Percentiles rank a stretch among this genome's conserved stretches.
Conservation (phyloP, 2,113 vertebrate species). For the Apeltes quadracus region DNA sequence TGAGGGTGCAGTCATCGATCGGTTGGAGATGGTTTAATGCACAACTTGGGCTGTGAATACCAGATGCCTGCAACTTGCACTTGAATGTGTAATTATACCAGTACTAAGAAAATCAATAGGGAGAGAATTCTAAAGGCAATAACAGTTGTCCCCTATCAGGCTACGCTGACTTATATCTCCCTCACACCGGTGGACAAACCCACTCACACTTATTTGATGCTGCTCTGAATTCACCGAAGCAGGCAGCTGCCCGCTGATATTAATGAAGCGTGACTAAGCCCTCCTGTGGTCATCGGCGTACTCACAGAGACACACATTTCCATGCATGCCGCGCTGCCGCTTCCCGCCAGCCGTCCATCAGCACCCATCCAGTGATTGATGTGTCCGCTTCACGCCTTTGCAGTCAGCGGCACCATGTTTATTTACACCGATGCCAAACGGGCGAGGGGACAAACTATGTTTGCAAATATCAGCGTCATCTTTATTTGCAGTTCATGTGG, state of each 20-base stretch:
- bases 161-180: constrained; percentile 21
- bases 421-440: constrained; percentile 31
- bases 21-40: constrained; percentile 28
- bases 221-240: not conserved
- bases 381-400: not conserved
- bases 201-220: constrained; percentile 1
- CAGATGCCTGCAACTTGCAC: constrained; percentile 2
- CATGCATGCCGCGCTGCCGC: constrained; percentile 1
- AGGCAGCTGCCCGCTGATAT: constrained; percentile 17
- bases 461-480: not conserved
- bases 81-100: constrained; percentile 42
- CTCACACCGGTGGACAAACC: constrained; percentile 14
- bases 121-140: constrained; percentile 15
- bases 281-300: constrained; percentile 21
- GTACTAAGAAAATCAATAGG: constrained; percentile 24
- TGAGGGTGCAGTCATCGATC: not conserved
- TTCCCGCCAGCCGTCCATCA: constrained; percentile 2
- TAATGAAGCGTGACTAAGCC: constrained; percentile 44
- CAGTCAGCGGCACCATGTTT: constrained; percentile 17
- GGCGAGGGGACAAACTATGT: constrained; percentile 3
- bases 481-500: not conserved
- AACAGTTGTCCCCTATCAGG: constrained; percentile 11
- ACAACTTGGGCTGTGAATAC: not conserved
- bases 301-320: not conserved
- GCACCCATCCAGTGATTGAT: constrained; percentile 12